phyloP scores from a whole-genome alignment of 2,797 vertebrate genomes.

The Mormyrus proboscirostris region DNA sequence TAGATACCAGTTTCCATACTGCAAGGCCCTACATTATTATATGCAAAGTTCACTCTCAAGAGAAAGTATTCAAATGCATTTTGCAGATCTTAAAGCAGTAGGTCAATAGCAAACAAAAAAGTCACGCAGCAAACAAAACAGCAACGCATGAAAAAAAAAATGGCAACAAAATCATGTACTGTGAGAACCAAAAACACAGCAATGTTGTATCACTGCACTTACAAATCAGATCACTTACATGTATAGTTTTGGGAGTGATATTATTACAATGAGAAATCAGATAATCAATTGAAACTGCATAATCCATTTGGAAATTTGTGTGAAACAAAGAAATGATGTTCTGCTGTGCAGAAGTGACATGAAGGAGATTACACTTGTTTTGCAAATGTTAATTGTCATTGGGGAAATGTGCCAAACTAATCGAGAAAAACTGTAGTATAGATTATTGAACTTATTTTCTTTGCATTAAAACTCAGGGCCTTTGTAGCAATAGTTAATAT shows the following conservation, averaged over 20 bases:
- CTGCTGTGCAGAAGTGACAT: background rate
- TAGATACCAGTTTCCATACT: background rate
- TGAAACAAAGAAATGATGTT: background rate
- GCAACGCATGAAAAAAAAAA: background rate
- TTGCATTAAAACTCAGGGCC: background rate
- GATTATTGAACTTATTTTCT: background rate
- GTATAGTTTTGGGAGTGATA: background rate
- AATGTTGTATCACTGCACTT: background rate
- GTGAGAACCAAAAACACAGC: background rate
- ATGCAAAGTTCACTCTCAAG: background rate
- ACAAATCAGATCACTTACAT: background rate
- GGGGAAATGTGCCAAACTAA: background rate
- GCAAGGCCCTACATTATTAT: background rate
- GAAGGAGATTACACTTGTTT: background rate
- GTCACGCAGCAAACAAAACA: background rate
- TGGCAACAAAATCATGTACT: background rate
- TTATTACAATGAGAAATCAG: background rate
- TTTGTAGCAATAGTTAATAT: background rate
- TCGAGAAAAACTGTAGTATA: background rate
- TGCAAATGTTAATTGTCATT: background rate
- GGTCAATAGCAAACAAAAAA: background rate
- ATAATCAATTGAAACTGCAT: background rate
- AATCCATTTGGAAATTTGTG: background rate
- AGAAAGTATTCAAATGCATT: background rate
- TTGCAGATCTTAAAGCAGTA: background rate